A percentile compares a stretch with the other conserved stretches of the same genome.
These are phyloP conservation scores for Lonchura striata DNA, from an alignment of 2,113 vertebrate genomes.

Conservation along the genomic window DNA sequence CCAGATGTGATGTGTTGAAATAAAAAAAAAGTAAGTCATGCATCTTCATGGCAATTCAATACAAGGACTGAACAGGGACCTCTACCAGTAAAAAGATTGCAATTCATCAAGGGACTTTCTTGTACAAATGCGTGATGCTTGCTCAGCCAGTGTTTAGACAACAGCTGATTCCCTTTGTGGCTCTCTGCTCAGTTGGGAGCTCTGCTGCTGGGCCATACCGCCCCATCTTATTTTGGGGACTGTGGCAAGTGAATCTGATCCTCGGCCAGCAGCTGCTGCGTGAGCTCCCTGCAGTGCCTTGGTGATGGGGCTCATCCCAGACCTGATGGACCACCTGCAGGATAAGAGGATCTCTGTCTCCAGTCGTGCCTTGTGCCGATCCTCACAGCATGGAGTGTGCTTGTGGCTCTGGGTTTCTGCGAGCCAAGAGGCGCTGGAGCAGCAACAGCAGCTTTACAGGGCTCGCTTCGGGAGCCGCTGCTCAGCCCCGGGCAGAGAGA, in stretches of 20 bases:
- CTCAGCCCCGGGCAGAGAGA: neutral
- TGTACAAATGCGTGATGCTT: neutral
- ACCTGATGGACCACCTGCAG: neutral
- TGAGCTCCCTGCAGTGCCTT: neutral
- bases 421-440: neutral
- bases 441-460: neutral
- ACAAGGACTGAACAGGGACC: neutral
- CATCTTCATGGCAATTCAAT: neutral
- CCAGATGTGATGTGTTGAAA: neutral
- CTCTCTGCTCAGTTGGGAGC: neutral
- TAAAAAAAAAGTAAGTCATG: neutral
- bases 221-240: neutral
- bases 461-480: fast-evolving
- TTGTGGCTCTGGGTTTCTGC: neutral
- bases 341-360: neutral
- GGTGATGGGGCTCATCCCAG: neutral
- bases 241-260: neutral
- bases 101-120: neutral
- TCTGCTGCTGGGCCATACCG: neutral
- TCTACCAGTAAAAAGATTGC: neutral
- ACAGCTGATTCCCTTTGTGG: neutral
- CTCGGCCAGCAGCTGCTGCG: neutral
- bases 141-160: neutral
- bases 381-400: too few relatives aligned
- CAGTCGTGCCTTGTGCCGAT: neutral